These are phyloP conservation scores for Centropristis striata DNA, from an alignment of 2,113 vertebrate species.

Conservation along the genomic window DNA sequence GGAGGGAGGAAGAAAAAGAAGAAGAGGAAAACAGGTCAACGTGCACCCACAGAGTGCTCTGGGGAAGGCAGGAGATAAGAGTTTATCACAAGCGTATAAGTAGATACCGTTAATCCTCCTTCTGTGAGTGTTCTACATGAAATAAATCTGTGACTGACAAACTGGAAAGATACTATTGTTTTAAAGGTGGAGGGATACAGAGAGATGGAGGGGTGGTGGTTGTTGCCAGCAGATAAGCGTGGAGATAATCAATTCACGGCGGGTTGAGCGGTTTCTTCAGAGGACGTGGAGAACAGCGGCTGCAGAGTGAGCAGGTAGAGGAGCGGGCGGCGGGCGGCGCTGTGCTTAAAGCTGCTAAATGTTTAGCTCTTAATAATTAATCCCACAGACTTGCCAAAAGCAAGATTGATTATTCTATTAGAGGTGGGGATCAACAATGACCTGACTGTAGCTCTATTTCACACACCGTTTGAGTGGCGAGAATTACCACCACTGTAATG, in stretches of 20 bases:
- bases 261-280: conserved; percentile 37
- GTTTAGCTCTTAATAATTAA: conserved; percentile 76
- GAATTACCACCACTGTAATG: conserved; percentile 44
- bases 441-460: conserved; percentile 71
- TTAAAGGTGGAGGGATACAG: conserved; percentile 60
- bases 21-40: conserved; percentile 77
- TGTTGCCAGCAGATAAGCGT: conserved; percentile 68
- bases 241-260: conserved; percentile 70
- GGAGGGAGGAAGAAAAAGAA: background rate
- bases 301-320: conserved; percentile 51
- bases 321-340: background rate
- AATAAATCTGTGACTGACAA: conserved; percentile 78
- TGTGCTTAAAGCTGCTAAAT: conserved; percentile 52
- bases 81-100: conserved; percentile 80
- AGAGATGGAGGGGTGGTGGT: conserved; percentile 5
- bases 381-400: conserved; percentile 71
- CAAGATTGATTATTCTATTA: conserved; percentile 82
- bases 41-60: conserved; percentile 73
- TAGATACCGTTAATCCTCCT: conserved; percentile 82
- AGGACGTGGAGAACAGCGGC: background rate
- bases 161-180: conserved; percentile 81
- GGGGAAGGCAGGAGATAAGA: conserved; percentile 78
- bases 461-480: conserved; percentile 76
- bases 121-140: conserved; percentile 72
- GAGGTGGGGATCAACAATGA: conserved; percentile 76